A percentile compares a stretch with the other conserved stretches of the same genome.
These are phyloP conservation scores for Caenorhabditis drosophilae DNA, from an alignment of 2,888 invertebrate genomes.

Conservation along the genomic window DNA sequence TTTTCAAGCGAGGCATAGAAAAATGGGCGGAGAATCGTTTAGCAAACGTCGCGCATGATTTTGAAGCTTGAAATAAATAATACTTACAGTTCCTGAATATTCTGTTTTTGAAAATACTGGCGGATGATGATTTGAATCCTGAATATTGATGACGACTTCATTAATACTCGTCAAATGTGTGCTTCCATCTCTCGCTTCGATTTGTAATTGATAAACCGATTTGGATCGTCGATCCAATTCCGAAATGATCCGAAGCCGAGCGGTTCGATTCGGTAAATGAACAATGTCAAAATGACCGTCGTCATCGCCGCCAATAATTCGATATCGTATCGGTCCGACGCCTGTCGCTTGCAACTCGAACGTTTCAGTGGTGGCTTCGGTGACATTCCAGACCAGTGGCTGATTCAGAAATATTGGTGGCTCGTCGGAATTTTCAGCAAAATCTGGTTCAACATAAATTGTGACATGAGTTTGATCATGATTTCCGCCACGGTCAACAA, in stretches of 20 bases:
- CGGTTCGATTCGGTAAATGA: slow-evolving; percentile 13
- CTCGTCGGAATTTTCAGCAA: slow-evolving; percentile 12
- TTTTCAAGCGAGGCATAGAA: too few relatives aligned
- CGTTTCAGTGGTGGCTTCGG: slow-evolving; percentile 34
- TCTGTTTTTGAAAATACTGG: slow-evolving; percentile 19
- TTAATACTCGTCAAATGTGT: slow-evolving; percentile 11
- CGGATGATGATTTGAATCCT: slow-evolving; percentile 2
- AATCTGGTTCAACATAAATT: slow-evolving; percentile 29
- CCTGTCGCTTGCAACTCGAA: slow-evolving; percentile 26
- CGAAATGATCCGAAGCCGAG: slow-evolving; percentile 12
- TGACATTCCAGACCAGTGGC: slow-evolving; percentile 50
- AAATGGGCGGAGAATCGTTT: too few relatives aligned
- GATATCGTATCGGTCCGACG: slow-evolving; percentile 9
- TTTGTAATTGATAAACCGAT: slow-evolving; percentile 7
- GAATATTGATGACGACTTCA: slow-evolving; percentile 24
- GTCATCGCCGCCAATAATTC: slow-evolving; percentile 36
- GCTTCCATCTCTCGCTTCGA: slow-evolving; percentile 36
- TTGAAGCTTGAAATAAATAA: too few relatives aligned
- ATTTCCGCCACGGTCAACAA: slow-evolving; percentile 43
- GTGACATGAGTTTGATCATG: slow-evolving; percentile 38
- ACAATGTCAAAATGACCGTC: slow-evolving; percentile 35
- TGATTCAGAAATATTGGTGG: slow-evolving; percentile 34
- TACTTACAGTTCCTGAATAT: slow-evolving; percentile 10
- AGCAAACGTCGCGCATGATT: too few relatives aligned
- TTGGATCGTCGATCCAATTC: slow-evolving; percentile 14